These are phyloP conservation scores for Eudasyphora cyanicolor DNA, from an alignment of 2,888 invertebrate genomes.

Conservation along the genomic window DNA sequence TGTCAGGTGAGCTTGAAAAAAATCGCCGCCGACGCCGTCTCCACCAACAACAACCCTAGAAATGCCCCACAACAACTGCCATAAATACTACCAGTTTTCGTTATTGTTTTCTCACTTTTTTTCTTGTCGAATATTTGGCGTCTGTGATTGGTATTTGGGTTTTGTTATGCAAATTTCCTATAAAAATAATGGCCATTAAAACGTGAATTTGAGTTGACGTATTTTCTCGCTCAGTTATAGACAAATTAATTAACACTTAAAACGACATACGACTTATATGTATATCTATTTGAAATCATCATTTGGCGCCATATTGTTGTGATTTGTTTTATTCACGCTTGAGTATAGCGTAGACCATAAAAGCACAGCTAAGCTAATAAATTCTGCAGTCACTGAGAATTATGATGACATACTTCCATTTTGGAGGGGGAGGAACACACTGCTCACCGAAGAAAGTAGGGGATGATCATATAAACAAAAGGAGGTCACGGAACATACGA, in stretches of 20 bases:
- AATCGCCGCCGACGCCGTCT: not conserved
- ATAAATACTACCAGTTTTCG: constrained; percentile 24
- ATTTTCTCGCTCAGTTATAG: constrained; percentile 37
- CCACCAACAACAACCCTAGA: not conserved
- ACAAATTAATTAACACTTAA: constrained; percentile 39
- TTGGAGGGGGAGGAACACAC: too few relatives aligned
- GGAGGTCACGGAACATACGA: too few relatives aligned
- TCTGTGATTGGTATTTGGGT: constrained; percentile 47
- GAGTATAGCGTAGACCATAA: too few relatives aligned
- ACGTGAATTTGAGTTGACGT: constrained; percentile 62
- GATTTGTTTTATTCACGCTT: constrained; percentile 29
- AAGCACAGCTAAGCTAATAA: too few relatives aligned
- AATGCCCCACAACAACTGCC: constrained; percentile 6
- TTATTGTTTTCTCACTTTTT: not conserved
- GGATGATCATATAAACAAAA: too few relatives aligned
- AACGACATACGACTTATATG: too few relatives aligned
- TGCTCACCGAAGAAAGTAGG: too few relatives aligned
- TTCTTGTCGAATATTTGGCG: constrained; percentile 17
- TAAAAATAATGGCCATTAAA: constrained; percentile 52
- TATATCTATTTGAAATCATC: constrained; percentile 5
- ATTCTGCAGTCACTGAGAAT: too few relatives aligned
- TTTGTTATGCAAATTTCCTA: constrained; percentile 63
- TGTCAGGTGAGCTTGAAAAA: not conserved
- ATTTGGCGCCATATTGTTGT: constrained; percentile 22
- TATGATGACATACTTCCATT: too few relatives aligned